Percentiles rank a stretch among this genome's conserved stretches.
Conservation (phyloP, 1,140 invertebrate genomes). For the Ylistrum balloti region DNA sequence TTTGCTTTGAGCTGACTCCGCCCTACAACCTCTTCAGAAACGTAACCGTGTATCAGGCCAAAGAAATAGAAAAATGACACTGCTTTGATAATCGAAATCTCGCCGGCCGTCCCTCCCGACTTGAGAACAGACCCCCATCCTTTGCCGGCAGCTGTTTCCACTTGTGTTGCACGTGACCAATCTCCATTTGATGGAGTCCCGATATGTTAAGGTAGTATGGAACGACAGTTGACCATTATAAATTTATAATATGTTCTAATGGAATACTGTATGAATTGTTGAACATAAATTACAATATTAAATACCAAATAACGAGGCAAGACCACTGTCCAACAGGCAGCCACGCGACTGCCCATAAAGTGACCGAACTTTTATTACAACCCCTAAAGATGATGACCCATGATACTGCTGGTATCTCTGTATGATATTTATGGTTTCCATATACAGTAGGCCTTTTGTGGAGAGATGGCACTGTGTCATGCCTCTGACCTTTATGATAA, state of each 20-base stretch:
- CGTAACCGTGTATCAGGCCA: constrained; percentile 25
- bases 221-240: constrained; percentile 35
- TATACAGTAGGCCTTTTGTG: constrained; percentile 30
- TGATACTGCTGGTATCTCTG: background rate
- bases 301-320: constrained; percentile 27
- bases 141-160: background rate
- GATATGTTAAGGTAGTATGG: constrained; percentile 2
- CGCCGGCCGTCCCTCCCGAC: background rate
- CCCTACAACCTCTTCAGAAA: constrained; percentile 13
- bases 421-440: background rate
- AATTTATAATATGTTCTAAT: constrained; percentile 29
- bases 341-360: background rate
- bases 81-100: background rate
- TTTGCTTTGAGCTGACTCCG: background rate
- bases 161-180: background rate
- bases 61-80: constrained; percentile 39
- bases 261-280: constrained; percentile 5
- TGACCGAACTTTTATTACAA: constrained; percentile 26
- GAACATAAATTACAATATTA: constrained; percentile 26
- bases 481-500: background rate
- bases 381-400: constrained; percentile 15
- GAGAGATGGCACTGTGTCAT: background rate
- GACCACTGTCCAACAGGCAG: constrained; percentile 19
- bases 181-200: constrained; percentile 25
- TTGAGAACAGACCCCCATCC: constrained; percentile 2